phyloP scores from a whole-genome alignment of 2,113 vertebrate genomes.

The Lethenteron camtschaticum region DNA sequence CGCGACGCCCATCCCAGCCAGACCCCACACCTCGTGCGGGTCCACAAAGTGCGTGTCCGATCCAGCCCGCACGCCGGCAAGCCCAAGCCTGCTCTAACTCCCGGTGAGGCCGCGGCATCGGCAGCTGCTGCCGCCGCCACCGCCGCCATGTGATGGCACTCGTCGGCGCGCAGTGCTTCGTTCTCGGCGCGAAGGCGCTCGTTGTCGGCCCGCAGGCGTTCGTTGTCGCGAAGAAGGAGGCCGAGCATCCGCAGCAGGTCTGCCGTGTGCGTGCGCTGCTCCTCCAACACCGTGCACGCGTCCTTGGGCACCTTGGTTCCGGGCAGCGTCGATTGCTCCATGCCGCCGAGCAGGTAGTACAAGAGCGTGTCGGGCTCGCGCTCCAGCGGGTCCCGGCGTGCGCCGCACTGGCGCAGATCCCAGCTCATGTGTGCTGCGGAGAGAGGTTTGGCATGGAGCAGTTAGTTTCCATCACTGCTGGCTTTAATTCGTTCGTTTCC shows the following conservation, averaged over 20 bases:
- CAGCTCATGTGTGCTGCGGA: too few species aligned
- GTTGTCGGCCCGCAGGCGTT: constrained; percentile 1
- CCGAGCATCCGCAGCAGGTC: constrained; percentile 3
- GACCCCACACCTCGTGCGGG: neutral
- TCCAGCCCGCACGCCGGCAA: neutral
- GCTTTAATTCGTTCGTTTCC: too few species aligned
- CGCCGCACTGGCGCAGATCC: too few species aligned
- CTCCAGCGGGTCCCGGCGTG: neutral
- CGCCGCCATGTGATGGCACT: too few species aligned
- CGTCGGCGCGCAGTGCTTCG: neutral
- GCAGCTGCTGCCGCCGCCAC: too few species aligned
- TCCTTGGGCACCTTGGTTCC: neutral
- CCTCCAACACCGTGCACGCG: neutral
- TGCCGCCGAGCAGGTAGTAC: neutral
- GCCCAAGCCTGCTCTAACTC: too few species aligned
- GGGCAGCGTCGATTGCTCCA: neutral
- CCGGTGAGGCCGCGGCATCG: too few species aligned
- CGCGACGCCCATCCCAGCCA: neutral
- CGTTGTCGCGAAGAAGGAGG: neutral
- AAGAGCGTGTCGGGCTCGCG: constrained; percentile 4
- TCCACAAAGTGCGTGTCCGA: constrained; percentile 4
- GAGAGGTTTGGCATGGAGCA: too few species aligned
- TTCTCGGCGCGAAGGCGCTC: constrained; percentile 2
- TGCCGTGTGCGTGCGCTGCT: constrained; percentile 1
- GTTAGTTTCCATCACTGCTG: too few species aligned